Conservation (phyloP, 1,140 invertebrate species). For the Drosophila lowei region DNA sequence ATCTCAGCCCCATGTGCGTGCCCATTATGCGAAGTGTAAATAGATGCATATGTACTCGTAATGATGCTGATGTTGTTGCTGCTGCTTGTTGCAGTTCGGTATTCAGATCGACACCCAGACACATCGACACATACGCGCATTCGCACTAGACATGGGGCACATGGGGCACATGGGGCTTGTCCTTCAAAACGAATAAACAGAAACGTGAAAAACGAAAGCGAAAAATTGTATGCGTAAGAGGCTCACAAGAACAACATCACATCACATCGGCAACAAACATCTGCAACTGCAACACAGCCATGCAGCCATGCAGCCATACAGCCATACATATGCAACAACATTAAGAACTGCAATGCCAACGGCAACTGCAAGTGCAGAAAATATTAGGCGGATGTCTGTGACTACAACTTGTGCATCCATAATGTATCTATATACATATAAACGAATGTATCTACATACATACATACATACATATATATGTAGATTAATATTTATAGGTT, state of each 20-base stretch:
- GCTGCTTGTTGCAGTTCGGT: constrained; percentile 45
- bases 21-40: constrained; percentile 25
- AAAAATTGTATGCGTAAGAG: constrained; percentile 74
- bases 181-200: constrained; percentile 76
- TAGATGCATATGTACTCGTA: constrained; percentile 11
- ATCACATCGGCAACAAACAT: constrained; percentile 11
- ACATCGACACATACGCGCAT: constrained; percentile 44
- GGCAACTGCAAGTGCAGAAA: constrained; percentile 48
- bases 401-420: constrained; percentile 71
- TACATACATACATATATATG: constrained; percentile 5
- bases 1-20: constrained; percentile 11
- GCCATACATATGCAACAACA: constrained; percentile 7
- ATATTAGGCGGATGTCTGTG: constrained; percentile 77
- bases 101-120: constrained; percentile 78
- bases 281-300: constrained; percentile 22
- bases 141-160: constrained; percentile 8
- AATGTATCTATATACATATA: constrained; percentile 48
- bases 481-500: constrained; percentile 66
- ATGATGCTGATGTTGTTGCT: constrained; percentile 12
- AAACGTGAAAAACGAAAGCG: constrained; percentile 66
- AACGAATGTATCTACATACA: constrained; percentile 4
- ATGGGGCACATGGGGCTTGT: constrained; percentile 54
- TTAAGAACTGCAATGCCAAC: constrained; percentile 30
- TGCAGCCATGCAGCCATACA: too few relatives aligned
- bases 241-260: constrained; percentile 26